Evolutionary conservation across 2,797 vertebrate genomes (phyloP), one percentile per base, ranked within the genome.

Genomic region (Liparis tanakae): DNA sequence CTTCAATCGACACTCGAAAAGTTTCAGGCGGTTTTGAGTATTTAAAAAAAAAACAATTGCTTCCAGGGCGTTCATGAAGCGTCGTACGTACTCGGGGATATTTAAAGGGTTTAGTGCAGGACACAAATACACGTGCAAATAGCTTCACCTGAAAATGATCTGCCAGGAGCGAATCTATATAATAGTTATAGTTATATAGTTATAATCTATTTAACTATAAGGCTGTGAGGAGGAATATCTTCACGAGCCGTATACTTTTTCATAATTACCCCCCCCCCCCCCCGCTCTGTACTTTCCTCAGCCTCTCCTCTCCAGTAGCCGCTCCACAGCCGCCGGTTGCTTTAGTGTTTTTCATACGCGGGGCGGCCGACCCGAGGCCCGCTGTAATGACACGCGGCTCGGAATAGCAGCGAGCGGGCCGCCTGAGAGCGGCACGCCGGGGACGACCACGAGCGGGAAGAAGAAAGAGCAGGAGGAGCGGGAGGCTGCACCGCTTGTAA

Each of bases 301-400:
- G 70, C n/a, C 30, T 36, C 20, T 10, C 54, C 41, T 69, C 51
- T 37, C 46, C 80, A 57, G 79, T 12, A 75, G 76, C 62, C 14
- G 25, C 25, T 30, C 4, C 56, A 46, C 72, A 73, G 80, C 25
- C 68, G 79, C 71, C 66, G 54, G 76, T 79, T 87, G 2, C 4
- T 30, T 30, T 58, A 0, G 34, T 48, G 10, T 41, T 76, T 80
- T 88, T 30, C 0, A 30, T 30, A 88, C 89, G 86, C 72, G 58
- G 76, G 86, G n/a, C 74, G 61, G 54, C 34, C 30, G 62, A 75
- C 68, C 46, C 74, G 65, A 89, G 33, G 46, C 63, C 36, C 57
- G 81, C 22, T 85, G 87, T 80, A 90, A 90, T 91, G 90, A 82
- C 8, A 76, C 1, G 18, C 2, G 53, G 43, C 13, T 83, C 75